Percentiles rank a stretch among this genome's conserved stretches.
Evolutionary conservation across 2,113 vertebrate species (phyloP).

Genomic region (Daphoenositta chrysoptera): DNA sequence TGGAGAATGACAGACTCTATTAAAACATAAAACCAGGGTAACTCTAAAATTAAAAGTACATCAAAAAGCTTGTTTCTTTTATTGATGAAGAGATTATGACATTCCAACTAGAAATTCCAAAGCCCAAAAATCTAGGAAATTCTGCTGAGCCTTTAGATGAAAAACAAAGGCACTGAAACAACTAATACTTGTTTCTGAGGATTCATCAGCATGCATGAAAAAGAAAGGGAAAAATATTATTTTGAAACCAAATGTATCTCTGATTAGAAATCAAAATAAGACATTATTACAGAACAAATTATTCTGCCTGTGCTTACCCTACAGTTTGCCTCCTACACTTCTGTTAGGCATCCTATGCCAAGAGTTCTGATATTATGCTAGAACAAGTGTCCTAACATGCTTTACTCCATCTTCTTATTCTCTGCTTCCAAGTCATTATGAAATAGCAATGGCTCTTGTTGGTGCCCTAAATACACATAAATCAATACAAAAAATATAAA

Average conservation of each 20-base stretch:
- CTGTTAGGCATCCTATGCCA: background rate
- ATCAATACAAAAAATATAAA: background rate
- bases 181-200: background rate
- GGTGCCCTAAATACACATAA: background rate
- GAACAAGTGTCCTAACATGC: background rate
- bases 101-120: background rate
- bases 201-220: background rate
- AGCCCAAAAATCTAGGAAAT: background rate
- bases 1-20: background rate
- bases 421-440: background rate
- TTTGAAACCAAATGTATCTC: background rate
- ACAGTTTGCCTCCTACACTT: background rate
- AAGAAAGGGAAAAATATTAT: background rate
- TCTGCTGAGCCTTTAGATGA: background rate
- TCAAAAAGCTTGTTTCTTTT: background rate
- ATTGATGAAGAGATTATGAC: background rate
- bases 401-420: constrained; percentile 2
- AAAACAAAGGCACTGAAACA: background rate
- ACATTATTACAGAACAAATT: background rate
- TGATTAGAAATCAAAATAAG: background rate
- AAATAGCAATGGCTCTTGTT: background rate
- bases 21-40: background rate
- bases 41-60: background rate
- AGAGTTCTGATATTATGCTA: background rate
- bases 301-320: background rate